Conservation (phyloP, 2,113 vertebrate species). For the Paradisaea rubra region DNA sequence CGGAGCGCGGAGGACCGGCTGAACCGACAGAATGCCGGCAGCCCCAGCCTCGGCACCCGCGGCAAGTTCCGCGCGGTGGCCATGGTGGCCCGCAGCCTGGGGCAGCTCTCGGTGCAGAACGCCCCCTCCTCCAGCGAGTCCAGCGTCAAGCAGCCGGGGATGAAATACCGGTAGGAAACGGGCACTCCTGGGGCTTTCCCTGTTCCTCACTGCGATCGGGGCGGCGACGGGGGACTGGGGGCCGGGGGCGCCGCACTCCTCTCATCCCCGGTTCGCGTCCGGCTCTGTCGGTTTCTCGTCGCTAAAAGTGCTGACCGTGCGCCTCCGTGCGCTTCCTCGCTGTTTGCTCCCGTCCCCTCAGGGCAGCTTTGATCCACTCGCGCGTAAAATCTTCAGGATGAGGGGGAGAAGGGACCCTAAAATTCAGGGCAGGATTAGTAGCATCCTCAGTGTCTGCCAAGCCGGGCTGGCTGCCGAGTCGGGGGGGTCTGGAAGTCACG, state of each 20-base stretch:
- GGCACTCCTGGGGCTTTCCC: not conserved
- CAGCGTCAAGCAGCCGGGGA: slow-evolving; percentile 82
- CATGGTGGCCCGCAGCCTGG: slow-evolving; percentile 92
- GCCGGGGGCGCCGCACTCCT: not conserved
- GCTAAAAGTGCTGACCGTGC: not conserved
- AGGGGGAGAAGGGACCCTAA: not conserved
- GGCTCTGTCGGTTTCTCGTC: not conserved
- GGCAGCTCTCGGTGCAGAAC: slow-evolving; percentile 89
- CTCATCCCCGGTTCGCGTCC: not conserved
- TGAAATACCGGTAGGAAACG: slow-evolving; percentile 90
- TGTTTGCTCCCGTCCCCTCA: not conserved
- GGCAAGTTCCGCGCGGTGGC: slow-evolving; percentile 91
- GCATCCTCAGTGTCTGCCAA: not conserved
- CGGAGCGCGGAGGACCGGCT: slow-evolving; percentile 86
- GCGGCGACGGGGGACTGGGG: not conserved
- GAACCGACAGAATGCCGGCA: slow-evolving; percentile 85
- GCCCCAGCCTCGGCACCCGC: slow-evolving; percentile 83
- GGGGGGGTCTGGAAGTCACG: not conserved
- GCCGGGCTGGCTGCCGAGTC: not conserved
- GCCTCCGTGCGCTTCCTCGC: not conserved
- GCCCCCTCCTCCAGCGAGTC: slow-evolving; percentile 74
- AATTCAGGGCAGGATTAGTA: not conserved
- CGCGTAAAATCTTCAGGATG: not conserved
- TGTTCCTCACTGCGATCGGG: not conserved
- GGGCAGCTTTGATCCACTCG: not conserved